Percentiles rank a stretch among this genome's conserved stretches.
These are phyloP conservation scores for Malacoraja senta DNA, from an alignment of 2,797 vertebrate species.

Conservation along the genomic window DNA sequence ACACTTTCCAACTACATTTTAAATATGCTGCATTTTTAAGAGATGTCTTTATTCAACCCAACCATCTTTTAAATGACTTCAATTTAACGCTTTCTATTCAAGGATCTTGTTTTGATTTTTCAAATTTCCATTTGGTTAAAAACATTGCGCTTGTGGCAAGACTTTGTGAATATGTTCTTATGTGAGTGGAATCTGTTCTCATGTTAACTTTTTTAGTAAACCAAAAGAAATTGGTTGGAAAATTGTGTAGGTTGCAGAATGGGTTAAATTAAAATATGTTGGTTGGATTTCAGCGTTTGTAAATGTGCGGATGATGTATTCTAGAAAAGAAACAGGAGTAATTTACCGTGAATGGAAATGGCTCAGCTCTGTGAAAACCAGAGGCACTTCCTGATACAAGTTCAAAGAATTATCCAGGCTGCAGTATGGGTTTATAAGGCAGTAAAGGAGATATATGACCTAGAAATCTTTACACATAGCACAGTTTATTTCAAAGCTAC, in stretches of 20 bases:
- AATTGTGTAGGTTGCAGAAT: neutral
- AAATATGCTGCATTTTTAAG: neutral
- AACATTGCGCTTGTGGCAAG: neutral
- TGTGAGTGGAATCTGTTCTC: neutral
- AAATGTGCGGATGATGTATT: neutral
- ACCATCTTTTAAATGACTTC: neutral
- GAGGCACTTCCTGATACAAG: neutral
- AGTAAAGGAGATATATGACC: neutral
- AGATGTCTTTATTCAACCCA: neutral
- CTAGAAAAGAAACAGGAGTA: conserved; percentile 7
- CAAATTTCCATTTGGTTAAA: neutral
- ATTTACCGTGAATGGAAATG: neutral
- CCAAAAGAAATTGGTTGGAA: neutral
- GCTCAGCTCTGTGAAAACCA: neutral
- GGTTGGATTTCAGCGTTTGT: neutral
- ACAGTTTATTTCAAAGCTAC: no score
- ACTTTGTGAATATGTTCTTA: neutral
- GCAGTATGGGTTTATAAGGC: neutral
- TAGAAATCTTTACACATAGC: no score
- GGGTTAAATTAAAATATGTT: neutral
- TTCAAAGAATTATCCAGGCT: conserved; percentile 1
- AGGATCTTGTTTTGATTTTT: neutral
- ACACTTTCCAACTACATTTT: neutral
- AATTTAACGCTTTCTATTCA: neutral
- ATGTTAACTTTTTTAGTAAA: neutral